Base-by-base conservation (phyloP, 2,797 vertebrate species). In the Tolypeutes matacus region DNA sequence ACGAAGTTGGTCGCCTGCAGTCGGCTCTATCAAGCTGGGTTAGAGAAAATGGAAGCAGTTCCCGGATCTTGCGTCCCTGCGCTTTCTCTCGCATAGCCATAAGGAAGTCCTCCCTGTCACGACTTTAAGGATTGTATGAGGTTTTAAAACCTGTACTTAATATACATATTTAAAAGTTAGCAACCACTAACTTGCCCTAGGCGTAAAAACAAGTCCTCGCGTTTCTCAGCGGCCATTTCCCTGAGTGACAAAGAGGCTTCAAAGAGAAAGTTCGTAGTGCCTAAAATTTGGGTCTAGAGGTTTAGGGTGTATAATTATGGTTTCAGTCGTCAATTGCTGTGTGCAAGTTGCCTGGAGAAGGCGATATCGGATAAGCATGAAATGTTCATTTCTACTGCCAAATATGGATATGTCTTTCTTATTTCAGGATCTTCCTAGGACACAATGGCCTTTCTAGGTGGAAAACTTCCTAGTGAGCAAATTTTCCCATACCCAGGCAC, bases 11-110 rank as follows among this genome's bases (percentile, higher is more conserved):
- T 31, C 39, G 34, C 81, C 36, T 27, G 21, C 15, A 56, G 60
- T 72, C 53, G 1, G 9, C 77, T 75, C 77, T 69, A 67, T n/a
- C 70, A 82, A 97, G 67, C 62, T 49, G 3, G 58, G 65, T 31
- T 65, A 73, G 93, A 94, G 96, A 97, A 97, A 97, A 93, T 87
- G 97, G 97, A 97, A 97, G 97, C 95, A 96, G 83, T 31, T 89
- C 27, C 2, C 34, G 76, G 84, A 64, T 72, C 72, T 81, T 34
- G 86, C 20, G 53, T 83, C 56, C 87, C 75, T 9, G 86, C 12
- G 42, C 53, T 70, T 96, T 89, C 56, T 69, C 73, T 51, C 46
- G 12, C 29, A 58, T 34, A 93, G 58, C 3, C 51, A 20, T 20
- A 17, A 27, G 46, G 42, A 9, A 86, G 14, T 15, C 67, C 51